Percentiles rank a stretch among this genome's conserved stretches.
phyloP scores from a whole-genome alignment of 2,113 vertebrate species.

The Cheirogaleus medius region DNA sequence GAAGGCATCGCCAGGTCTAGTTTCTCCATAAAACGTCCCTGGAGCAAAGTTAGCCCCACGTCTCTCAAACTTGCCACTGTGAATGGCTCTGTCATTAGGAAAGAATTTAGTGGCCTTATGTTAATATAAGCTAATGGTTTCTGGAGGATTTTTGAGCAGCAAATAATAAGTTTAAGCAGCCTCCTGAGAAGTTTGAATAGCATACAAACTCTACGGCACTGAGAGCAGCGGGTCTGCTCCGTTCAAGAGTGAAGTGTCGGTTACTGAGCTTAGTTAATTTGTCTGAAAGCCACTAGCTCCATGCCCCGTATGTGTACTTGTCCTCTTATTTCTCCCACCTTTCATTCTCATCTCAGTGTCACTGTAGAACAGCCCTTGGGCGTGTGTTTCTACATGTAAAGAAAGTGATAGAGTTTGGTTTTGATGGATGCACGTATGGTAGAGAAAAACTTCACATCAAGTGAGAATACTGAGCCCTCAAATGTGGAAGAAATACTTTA shows the following conservation, averaged over 20 bases:
- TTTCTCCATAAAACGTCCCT: conserved; percentile 78
- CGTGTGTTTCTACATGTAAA: neutral
- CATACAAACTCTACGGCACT: conserved; percentile 49
- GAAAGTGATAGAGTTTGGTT: neutral
- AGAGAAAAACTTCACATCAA: neutral
- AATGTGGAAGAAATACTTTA: neutral
- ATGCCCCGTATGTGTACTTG: rapidly evolving
- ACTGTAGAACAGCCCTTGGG: too few relatives aligned
- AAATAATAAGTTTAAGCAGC: conserved; percentile 77
- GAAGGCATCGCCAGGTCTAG: conserved; percentile 65
- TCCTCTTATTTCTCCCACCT: neutral
- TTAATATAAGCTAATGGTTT: conserved; percentile 83
- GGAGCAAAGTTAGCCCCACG: conserved; percentile 68
- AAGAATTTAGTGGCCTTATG: conserved; percentile 84
- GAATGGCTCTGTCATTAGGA: conserved; percentile 84
- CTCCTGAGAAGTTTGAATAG: conserved; percentile 78
- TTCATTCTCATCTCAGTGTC: neutral
- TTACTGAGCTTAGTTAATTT: neutral
- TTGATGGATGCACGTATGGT: neutral
- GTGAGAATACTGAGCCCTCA: neutral
- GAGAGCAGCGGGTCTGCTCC: conserved; percentile 52
- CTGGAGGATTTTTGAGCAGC: conserved; percentile 80
- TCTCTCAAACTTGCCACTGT: conserved; percentile 79
- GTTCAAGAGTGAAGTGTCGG: conserved; percentile 25
- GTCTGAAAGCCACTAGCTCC: neutral